Evolutionary conservation across 1,140 invertebrate species (phyloP), one percentile per base, ranked within the genome.

Genomic region (Pachypsylla venusta): DNA sequence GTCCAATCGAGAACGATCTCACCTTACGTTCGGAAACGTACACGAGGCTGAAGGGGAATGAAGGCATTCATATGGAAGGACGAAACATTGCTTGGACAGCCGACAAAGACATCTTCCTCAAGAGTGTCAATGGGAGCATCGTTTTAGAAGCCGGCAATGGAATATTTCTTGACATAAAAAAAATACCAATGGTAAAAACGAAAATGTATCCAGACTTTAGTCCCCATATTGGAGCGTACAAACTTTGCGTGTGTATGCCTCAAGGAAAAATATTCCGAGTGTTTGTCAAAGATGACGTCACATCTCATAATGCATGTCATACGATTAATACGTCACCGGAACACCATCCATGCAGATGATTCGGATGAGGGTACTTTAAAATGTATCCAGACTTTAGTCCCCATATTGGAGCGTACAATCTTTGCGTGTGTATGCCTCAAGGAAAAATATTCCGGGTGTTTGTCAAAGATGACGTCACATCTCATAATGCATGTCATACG

Each of bases 171-270:
- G 82, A 90, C 67, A 76, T 85, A 0, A 78, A 82, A 62, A 79
- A 79, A 59, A 76, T 91, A 48, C 85, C 86, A 0, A 76, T 87
- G 26, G 81, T 59, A 75, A 0, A 66, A 16, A 39, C 56, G 1
- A 63, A 61, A n/a, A 14, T 20, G 7, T 19, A 7, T 12, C 14
- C 25, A 14, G 24, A 57, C 14, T 13, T 2, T 20, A 39, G n/a
- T 13, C 5, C 7, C 2, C 39, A 62, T 26, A 26, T 25, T 61
- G n/a, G 58, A 25, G 59, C 63, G 5, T 92, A 82, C 67, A 91
- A 91, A 73, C 74, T 93, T 1, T 93, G 88, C 61, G 80, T 91
- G 1, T 92, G 88, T 66, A 90, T 90, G 86, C 87, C 88, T 0
- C 76, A 82, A 60, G 89, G 88, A 0, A 86, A 84, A 66, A 68